Percentiles rank a stretch among this genome's conserved stretches.
phyloP scores from a whole-genome alignment of 1,140 invertebrate species.

The Palaemon carinicauda region DNA sequence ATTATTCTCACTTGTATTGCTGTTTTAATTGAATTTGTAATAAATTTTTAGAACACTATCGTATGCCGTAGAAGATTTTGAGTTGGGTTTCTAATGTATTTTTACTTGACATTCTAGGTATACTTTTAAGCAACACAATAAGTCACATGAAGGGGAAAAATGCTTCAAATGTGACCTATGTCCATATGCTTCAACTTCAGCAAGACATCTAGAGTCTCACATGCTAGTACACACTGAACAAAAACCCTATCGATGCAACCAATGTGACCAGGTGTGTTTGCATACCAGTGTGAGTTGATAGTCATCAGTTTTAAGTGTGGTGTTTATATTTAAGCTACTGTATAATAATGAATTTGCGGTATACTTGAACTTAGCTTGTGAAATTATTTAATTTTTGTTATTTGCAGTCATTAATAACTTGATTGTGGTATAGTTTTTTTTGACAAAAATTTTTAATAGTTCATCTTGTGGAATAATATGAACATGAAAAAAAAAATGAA shows the following conservation, averaged over 20 bases:
- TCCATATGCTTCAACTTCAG: conserved; percentile 91
- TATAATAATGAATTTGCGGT: background rate
- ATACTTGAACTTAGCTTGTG: conserved; percentile 61
- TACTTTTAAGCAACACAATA: conserved; percentile 72
- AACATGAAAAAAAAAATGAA: background rate
- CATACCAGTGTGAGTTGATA: background rate
- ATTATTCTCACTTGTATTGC: too few species aligned
- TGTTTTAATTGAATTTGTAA: background rate
- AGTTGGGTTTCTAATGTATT: background rate
- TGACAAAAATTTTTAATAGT: background rate
- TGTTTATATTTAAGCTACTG: too few species aligned
- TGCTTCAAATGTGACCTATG: conserved; percentile 96
- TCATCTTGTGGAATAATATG: background rate
- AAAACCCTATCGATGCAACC: conserved; percentile 85
- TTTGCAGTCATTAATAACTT: background rate
- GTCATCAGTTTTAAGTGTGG: background rate
- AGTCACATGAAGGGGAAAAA: conserved; percentile 96
- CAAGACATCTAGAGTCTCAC: conserved; percentile 93
- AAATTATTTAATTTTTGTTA: background rate
- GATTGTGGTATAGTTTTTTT: too few species aligned
- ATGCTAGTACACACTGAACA: conserved; percentile 95
- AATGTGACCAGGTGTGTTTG: conserved; percentile 72
- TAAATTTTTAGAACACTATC: background rate
- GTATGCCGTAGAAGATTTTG: background rate
- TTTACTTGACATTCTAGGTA: conserved; percentile 52